These are phyloP conservation scores for Danio albolineatus DNA, from an alignment of 2,797 vertebrate species.

Conservation along the genomic window DNA sequence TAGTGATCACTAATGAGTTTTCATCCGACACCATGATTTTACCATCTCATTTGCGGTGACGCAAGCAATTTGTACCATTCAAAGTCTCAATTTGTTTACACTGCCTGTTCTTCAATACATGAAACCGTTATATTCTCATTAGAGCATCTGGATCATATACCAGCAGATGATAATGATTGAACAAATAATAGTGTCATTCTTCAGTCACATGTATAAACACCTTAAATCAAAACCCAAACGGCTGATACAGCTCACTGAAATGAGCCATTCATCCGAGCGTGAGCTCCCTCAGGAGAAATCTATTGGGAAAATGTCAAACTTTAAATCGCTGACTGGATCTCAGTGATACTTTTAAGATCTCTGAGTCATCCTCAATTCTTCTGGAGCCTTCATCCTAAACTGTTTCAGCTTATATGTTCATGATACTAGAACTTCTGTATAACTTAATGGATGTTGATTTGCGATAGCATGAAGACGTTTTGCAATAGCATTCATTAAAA, in stretches of 20 bases:
- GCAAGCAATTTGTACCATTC: constrained; percentile 7
- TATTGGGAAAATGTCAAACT: constrained; percentile 9
- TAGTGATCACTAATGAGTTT: constrained; percentile 59
- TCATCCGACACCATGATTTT: constrained; percentile 56
- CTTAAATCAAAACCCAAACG: constrained; percentile 2
- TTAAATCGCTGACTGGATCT: neutral
- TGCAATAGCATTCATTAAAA: too few species aligned
- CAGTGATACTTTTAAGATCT: neutral
- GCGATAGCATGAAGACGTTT: too few species aligned
- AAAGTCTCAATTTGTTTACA: constrained; percentile 17
- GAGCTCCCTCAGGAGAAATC: neutral
- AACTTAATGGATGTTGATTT: too few species aligned
- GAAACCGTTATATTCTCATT: constrained; percentile 26
- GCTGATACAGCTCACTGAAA: neutral
- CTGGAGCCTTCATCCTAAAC: neutral
- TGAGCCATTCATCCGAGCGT: neutral
- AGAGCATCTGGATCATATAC: constrained; percentile 29
- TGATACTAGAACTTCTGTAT: too few species aligned
- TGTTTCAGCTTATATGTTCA: too few species aligned
- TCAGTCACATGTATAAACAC: constrained; percentile 8
- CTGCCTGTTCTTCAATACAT: constrained; percentile 7
- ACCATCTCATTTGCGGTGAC: constrained; percentile 19
- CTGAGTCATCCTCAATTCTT: constrained; percentile 1
- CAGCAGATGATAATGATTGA: constrained; percentile 4
- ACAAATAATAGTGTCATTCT: neutral